These are phyloP conservation scores for Leguminivora glycinivorella DNA, from an alignment of 1,140 invertebrate species.

Conservation along the genomic window DNA sequence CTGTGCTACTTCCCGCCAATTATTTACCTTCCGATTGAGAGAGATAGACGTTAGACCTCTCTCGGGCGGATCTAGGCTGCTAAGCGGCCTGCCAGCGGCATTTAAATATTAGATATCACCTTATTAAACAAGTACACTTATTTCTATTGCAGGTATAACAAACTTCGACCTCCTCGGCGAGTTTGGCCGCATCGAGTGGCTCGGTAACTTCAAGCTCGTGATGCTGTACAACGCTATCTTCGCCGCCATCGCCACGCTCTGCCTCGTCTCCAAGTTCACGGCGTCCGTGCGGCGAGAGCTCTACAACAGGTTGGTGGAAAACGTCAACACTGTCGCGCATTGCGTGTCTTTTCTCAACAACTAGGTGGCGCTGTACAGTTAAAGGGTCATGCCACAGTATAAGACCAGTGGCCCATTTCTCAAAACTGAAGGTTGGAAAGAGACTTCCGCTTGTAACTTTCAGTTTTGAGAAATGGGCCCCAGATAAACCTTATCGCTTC, in stretches of 20 bases:
- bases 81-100: too few relatives aligned
- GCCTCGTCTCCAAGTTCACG: constrained; percentile 95
- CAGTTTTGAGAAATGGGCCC: too few relatives aligned
- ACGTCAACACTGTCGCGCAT: constrained; percentile 83
- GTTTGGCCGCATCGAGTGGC: constrained; percentile 98
- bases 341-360: constrained; percentile 84
- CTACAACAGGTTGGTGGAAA: constrained; percentile 88
- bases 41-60: too few relatives aligned
- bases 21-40: too few relatives aligned
- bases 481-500: too few relatives aligned
- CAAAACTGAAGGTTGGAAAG: too few relatives aligned
- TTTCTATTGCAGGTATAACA: constrained; percentile 89
- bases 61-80: too few relatives aligned
- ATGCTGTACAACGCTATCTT: constrained; percentile 96
- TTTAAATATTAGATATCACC: too few relatives aligned
- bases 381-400: neutral
- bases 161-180: constrained; percentile 98
- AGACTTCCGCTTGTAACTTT: too few relatives aligned
- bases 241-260: constrained; percentile 90
- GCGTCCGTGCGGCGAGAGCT: constrained; percentile 92
- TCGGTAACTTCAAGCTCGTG: constrained; percentile 97
- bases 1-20: too few relatives aligned
- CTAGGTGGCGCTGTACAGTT: constrained; percentile 32
- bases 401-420: too few relatives aligned
- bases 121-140: neutral